phyloP scores from a whole-genome alignment of 2,888 invertebrate genomes.

The Aspidiotus destructor region DNA sequence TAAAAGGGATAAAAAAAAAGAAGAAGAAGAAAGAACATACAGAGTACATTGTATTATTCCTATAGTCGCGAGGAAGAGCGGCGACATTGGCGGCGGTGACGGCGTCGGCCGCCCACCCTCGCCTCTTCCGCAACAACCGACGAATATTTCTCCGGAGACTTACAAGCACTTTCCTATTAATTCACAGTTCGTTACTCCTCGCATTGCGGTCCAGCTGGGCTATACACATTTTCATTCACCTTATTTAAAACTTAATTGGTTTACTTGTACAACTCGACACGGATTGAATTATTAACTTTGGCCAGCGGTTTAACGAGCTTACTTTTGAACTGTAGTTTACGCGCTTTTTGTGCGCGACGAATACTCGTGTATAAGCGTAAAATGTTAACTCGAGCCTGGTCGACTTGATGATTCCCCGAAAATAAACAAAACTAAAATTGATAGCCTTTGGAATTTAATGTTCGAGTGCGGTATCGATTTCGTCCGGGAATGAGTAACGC shows the following conservation, averaged over 20 bases:
- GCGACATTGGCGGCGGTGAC: conserved; percentile 1
- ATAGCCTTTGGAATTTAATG: too few species aligned
- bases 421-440: too few species aligned
- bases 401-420: too few species aligned
- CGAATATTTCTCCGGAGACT: conserved; percentile 29
- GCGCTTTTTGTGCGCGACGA: background rate
- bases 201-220: conserved; percentile 27
- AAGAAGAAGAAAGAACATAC: background rate
- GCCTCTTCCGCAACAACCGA: background rate
- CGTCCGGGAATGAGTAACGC: too few species aligned
- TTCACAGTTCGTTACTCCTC: conserved; percentile 28
- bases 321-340: background rate
- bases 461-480: too few species aligned
- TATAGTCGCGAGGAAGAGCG: background rate
- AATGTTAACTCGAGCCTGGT: too few species aligned
- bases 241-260: conserved; percentile 31
- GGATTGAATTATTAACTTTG: conserved; percentile 4
- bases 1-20: background rate
- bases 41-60: background rate
- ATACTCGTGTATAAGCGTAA: too few species aligned
- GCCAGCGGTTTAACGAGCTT: background rate
- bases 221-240: conserved; percentile 19
- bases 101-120: background rate
- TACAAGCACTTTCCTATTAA: conserved; percentile 30
- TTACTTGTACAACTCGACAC: conserved; percentile 16